Evolutionary conservation across 2,113 vertebrate genomes (phyloP), one percentile per base, ranked within the genome.

Genomic region (Crotophaga sulcirostris): DNA sequence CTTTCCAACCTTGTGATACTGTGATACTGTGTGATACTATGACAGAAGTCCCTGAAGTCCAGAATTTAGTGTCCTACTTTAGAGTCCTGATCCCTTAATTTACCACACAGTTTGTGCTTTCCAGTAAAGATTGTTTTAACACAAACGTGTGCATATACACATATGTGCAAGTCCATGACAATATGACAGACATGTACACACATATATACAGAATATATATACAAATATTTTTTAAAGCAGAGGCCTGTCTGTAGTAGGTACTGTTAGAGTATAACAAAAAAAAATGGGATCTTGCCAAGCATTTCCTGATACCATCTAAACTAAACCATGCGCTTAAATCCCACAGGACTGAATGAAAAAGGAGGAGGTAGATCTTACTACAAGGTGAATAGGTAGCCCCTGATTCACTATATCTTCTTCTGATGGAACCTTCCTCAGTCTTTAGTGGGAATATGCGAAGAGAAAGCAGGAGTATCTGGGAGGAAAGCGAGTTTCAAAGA

Each of bases 31-130:
- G n/a, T n/a, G n/a, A n/a, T n/a, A n/a, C 7, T 47, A 64, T 77
- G 63, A 85, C 68, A 86, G 45, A 77, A 93, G 62, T 93, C 67
- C 79, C 84, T 56, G 26, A 90, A 93, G 62, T 51, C 69, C 93
- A 31, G 12, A 93, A 75, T 85, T 93, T 84, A 86, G 55, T 84
- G 47, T 80, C 72, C 75, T 90, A 33, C 45, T 91, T 86, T 74
- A 84, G 19, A 84, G 10, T 20, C n/a, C 23, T 40, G 44, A 87
- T 68, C 16, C n/a, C 24, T 75, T 85, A 69, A 25, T 52, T 38
- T 60, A 83, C 25, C 11, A 66, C 5, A 45, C 7, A 51, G 10
- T 15, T 64, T 56, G 8, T 33, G 25, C 28, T 83, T 91, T 85
- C 3, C 5, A 62, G 11, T 64, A 42, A 88, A 36, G 3, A 52